Evolutionary conservation across 2,113 vertebrate genomes (phyloP).

Genomic region (Erinaceus europaeus): DNA sequence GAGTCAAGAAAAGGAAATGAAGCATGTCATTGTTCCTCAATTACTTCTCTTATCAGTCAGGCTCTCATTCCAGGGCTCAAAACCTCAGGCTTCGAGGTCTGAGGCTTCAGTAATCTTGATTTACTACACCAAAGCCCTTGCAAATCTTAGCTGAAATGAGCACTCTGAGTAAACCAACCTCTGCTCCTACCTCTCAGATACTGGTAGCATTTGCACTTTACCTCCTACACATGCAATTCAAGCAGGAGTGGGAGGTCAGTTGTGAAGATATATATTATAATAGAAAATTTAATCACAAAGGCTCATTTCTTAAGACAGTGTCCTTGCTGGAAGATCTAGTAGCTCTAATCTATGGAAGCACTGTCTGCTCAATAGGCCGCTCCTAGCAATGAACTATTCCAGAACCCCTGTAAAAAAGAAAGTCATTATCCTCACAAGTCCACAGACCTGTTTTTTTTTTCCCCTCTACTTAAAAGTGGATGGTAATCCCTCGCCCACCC

Average conservation of each 20-base stretch:
- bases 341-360: background rate
- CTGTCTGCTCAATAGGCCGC: background rate
- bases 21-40: constrained; percentile 13
- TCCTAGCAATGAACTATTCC: background rate
- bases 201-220: background rate
- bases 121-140: background rate
- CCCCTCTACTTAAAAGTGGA: constrained; percentile 8
- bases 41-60: constrained; percentile 38
- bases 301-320: background rate
- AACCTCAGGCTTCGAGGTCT: background rate
- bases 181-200: background rate
- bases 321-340: background rate
- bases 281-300: constrained; percentile 20
- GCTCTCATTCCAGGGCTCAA: background rate
- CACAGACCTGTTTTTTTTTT: background rate
- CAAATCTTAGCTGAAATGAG: constrained; percentile 37
- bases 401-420: background rate
- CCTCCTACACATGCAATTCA: constrained; percentile 12
- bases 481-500: background rate
- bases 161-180: background rate
- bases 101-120: constrained; percentile 19
- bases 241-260: background rate
- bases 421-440: background rate
- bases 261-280: background rate
- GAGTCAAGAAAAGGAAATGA: constrained; percentile 59